These are phyloP conservation scores for Pelodytes ibericus DNA, from an alignment of 2,797 vertebrate genomes.

Conservation along the genomic window DNA sequence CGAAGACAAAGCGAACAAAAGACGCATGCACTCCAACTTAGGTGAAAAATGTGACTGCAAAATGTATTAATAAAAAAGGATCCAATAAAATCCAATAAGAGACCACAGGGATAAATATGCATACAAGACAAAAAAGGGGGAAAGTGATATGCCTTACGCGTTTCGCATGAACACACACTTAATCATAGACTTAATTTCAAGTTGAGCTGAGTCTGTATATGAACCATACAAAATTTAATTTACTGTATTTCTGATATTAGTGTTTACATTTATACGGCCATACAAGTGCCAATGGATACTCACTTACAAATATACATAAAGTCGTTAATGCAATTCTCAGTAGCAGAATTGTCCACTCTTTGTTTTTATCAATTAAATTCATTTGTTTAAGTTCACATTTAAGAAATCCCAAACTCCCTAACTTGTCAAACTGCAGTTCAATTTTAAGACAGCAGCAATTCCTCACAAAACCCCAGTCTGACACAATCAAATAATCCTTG, in stretches of 20 bases:
- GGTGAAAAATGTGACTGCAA: no score
- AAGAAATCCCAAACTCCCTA: slow-evolving; percentile 67
- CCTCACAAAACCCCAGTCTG: slow-evolving; percentile 68
- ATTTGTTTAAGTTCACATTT: slow-evolving; percentile 64
- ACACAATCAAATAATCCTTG: slow-evolving; percentile 72
- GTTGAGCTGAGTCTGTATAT: no score
- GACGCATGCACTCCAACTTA: no score
- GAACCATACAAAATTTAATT: no score
- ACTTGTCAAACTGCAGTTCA: slow-evolving; percentile 64
- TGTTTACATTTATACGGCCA: neutral
- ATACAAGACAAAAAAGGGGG: no score
- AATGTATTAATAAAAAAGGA: no score
- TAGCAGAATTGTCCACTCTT: slow-evolving; percentile 59
- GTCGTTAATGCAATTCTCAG: slow-evolving; percentile 4
- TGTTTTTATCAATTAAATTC: slow-evolving; percentile 73
- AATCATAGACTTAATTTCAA: no score
- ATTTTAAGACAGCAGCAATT: slow-evolving; percentile 68
- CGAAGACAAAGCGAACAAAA: no score
- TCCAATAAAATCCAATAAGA: no score
- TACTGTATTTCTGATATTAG: neutral
- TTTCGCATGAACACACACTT: no score
- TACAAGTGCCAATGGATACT: neutral
- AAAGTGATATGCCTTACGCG: no score
- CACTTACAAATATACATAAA: neutral
- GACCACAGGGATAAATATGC: no score